A percentile compares a stretch with the other conserved stretches of the same genome.
These are phyloP conservation scores for Nasonia giraulti DNA, from an alignment of 1,140 invertebrate genomes.

Conservation along the genomic window DNA sequence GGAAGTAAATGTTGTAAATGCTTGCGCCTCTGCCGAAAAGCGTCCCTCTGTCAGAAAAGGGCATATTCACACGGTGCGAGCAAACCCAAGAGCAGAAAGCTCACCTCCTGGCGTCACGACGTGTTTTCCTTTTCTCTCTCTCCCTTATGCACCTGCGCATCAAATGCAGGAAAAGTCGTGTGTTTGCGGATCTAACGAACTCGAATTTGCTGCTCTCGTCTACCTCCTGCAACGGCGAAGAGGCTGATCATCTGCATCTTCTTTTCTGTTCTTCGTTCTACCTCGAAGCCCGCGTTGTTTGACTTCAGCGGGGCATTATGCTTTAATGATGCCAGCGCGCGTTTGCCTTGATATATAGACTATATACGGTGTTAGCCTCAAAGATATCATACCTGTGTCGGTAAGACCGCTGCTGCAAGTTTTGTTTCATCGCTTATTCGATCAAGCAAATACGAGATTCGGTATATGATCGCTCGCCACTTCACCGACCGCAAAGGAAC, in stretches of 20 bases:
- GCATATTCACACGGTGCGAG: neutral
- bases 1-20: too few species aligned
- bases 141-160: neutral
- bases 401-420: too few species aligned
- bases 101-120: too few species aligned
- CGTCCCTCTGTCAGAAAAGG: neutral
- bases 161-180: neutral
- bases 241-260: neutral
- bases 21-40: neutral
- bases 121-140: neutral
- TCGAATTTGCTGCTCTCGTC: conserved; percentile 18
- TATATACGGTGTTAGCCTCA: too few species aligned
- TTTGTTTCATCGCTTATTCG: too few species aligned
- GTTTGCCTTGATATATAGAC: neutral
- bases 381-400: too few species aligned
- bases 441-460: neutral
- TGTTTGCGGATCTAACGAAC: conserved; percentile 41
- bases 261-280: neutral
- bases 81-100: too few species aligned
- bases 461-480: neutral
- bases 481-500: too few species aligned
- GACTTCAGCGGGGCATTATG: neutral
- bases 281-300: neutral
- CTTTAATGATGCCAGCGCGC: neutral
- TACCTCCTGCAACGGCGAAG: neutral